These are phyloP conservation scores for Coluber constrictor DNA, from an alignment of 2,797 vertebrate genomes.

Conservation along the genomic window DNA sequence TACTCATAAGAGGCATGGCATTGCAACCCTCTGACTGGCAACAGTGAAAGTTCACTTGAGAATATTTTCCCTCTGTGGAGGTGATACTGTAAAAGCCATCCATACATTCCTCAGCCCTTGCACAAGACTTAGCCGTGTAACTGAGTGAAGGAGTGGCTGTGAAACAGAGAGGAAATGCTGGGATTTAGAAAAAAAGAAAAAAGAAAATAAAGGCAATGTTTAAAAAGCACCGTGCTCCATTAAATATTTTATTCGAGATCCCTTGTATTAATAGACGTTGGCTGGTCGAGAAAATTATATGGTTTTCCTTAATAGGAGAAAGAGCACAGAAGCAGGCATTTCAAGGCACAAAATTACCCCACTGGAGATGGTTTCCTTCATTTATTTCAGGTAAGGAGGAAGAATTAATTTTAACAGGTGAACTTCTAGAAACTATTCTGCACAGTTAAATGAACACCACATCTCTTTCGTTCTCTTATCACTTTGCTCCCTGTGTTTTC, in stretches of 20 bases:
- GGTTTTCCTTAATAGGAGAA: not conserved
- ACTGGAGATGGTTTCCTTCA: not conserved
- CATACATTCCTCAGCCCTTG: not conserved
- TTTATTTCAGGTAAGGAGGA: too few relatives aligned
- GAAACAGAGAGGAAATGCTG: not conserved
- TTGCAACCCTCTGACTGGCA: not conserved
- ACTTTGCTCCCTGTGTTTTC: not conserved
- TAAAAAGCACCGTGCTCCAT: not conserved
- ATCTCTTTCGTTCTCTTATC: not conserved
- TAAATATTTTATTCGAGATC: not conserved
- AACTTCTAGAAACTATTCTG: not conserved
- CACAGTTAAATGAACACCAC: not conserved
- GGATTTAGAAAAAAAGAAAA: not conserved
- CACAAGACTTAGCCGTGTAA: not conserved
- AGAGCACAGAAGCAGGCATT: not conserved
- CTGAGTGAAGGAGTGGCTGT: not conserved
- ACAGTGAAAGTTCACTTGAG: fast-evolving
- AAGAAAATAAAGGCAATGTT: not conserved
- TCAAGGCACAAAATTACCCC: not conserved
- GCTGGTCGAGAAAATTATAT: not conserved
- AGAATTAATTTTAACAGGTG: not conserved
- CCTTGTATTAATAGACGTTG: not conserved
- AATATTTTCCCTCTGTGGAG: not conserved
- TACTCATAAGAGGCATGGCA: not conserved
- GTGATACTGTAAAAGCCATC: not conserved